Conservation (phyloP, 2,113 vertebrate species). For the Aythya baeri region DNA sequence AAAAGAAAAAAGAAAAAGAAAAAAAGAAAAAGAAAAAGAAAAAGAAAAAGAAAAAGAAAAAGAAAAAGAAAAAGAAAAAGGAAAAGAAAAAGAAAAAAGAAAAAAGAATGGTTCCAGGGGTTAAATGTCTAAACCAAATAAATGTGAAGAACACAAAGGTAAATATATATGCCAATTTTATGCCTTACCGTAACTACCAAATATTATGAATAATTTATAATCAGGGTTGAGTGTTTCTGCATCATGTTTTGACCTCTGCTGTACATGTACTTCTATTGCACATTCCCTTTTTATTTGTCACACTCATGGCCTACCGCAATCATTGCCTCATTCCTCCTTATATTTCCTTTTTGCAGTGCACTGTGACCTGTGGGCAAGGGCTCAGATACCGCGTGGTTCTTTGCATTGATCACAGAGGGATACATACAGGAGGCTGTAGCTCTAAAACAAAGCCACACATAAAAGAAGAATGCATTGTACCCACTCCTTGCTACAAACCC, state of each 20-base stretch:
- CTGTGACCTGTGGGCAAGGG: constrained; percentile 95
- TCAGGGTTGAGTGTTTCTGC: background rate
- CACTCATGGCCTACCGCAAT: background rate
- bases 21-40: background rate
- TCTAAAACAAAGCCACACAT: constrained; percentile 94
- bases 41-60: too few species aligned
- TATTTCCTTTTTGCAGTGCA: constrained; percentile 82
- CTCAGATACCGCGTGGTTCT: constrained; percentile 95
- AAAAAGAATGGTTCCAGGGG: background rate
- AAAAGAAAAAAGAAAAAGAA: background rate
- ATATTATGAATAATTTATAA: background rate
- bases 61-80: too few species aligned
- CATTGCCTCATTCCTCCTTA: background rate
- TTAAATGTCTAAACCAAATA: background rate
- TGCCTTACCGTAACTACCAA: background rate
- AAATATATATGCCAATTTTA: background rate
- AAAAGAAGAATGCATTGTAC: constrained; percentile 93
- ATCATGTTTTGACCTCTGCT: background rate
- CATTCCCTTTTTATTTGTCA: background rate
- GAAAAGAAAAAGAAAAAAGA: too few species aligned
- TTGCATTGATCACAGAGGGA: constrained; percentile 93
- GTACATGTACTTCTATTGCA: background rate
- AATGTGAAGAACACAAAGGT: background rate
- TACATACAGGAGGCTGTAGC: constrained; percentile 93
- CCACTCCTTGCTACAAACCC: constrained; percentile 93